Conservation (phyloP, 2,113 vertebrate species). For the Jacana jacana region DNA sequence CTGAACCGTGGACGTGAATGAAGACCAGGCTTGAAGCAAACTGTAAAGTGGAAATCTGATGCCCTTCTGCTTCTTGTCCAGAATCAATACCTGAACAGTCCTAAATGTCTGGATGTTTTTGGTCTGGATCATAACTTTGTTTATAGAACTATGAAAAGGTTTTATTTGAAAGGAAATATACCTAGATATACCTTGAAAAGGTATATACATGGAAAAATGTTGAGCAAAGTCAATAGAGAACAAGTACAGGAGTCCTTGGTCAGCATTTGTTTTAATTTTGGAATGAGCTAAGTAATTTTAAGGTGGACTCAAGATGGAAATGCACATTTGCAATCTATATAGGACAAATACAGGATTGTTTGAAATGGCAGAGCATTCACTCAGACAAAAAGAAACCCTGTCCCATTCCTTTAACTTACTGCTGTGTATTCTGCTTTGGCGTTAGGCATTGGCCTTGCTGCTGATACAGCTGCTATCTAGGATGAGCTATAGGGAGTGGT, state of each 20-base stretch:
- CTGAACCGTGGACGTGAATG: background rate
- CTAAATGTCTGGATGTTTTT: background rate
- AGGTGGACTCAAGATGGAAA: background rate
- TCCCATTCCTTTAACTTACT: background rate
- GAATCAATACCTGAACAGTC: background rate
- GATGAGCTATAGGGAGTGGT: rapidly evolving
- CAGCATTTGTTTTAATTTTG: background rate
- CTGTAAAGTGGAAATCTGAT: background rate
- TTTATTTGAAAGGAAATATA: background rate
- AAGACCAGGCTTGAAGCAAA: background rate
- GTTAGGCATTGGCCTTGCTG: background rate
- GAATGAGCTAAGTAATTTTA: background rate
- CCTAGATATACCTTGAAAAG: background rate
- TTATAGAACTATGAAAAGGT: background rate
- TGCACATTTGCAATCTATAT: background rate
- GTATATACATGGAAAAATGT: background rate
- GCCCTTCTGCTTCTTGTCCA: background rate
- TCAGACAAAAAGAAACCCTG: background rate
- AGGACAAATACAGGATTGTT: background rate
- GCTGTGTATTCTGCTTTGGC: rapidly evolving
- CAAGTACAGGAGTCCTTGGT: background rate
- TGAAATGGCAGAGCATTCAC: background rate
- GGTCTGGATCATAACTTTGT: background rate
- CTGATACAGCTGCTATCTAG: background rate
- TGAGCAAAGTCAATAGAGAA: background rate